Base-by-base conservation (phyloP, 2,888 invertebrate species). In the Sinopyrophorus schimmeli region DNA sequence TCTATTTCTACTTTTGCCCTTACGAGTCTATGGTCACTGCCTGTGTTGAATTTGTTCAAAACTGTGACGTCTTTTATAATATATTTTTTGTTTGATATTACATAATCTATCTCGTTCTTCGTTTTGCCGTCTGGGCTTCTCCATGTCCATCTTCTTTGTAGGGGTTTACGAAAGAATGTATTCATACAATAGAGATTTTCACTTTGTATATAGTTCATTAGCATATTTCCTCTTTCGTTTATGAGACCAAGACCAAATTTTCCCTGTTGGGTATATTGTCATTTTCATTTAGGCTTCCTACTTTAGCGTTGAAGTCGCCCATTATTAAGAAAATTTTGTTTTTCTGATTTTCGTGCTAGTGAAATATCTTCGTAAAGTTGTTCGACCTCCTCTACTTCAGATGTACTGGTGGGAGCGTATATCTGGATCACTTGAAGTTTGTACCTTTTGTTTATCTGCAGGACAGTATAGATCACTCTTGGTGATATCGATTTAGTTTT, bases 31-130 rank as follows among this genome's bases (percentile, higher is more conserved):
- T 16, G 28, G 3, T n/a, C 16, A 3, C 4, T 31, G 5, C 31
- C 31, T 5, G 17, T 5, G 10, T 31, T 10, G 9, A 16, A 3
- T 30, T 30, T 30, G 7, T 3, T 30, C 9, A 30, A 2, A 15
- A 15, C 15, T 15, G 6, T 30, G 4, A 30, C 15, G 9, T 30
- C 3, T 3, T 30, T 30, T 15, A 14, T 12, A 5, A 16, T 30
- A 2, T 30, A 15, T 31, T 34, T 34, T 10, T 34, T 30, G 15
- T 30, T n/a, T 30, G 30, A 12, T 16, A 12, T 18, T 10, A 34
- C 20, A 12, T 17, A 32, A 32, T 9, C 20, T 18, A 34, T 34
- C 9, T 18, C 18, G 5, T 20, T 34, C 7, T 18, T 18, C 6
- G 11, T 34, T 34, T 7, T 10, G 6, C 1, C 11, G 7, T 18